Evolutionary conservation across 2,113 vertebrate species (phyloP), one percentile per base, ranked within the genome.

Genomic region (Promerops cafer): DNA sequence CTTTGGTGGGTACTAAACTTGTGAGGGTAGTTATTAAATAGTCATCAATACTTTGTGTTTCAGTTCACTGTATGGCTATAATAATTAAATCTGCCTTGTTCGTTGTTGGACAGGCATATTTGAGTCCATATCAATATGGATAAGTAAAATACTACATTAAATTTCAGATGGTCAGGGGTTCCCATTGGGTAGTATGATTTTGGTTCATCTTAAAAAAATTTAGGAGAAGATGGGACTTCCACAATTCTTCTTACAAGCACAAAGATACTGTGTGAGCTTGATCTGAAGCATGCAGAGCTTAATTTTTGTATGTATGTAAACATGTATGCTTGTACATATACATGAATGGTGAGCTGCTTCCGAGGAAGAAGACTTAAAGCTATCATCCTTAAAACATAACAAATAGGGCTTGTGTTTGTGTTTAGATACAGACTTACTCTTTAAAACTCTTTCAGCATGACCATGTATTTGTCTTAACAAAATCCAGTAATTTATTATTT

Each of bases 271-370:
- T 28, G 8, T 54, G 19, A 79, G 28, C 8, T 44, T 70, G 22
- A 40, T 21, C 8, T 68, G 9, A 79, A 80, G 26, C 13, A 44
- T 14, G 31, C 1, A 49, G 11, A 76, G 28, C 6, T 79, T 54
- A 15, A 17, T 53, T 69, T 78, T 61, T 79, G 2, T 49, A 1
- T 52, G 10, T 35, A 7, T 40, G 8, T 24, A 24, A 42, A 37
- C 2, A 2, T 52, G 22, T 13, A 1, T 26, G 10, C 6, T 63
- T 71, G 26, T 11, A 23, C 2, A 16, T 4, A 8, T 7, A 7
- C 4, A 7, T 19, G 35, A 65, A 37, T 30, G 8, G 17, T 21
- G 16, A 83, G 6, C 19, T 76, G n/a, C 9, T 86, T 75, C 13
- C 57, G 57, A 42, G 23, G 30, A 42, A 70, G 39, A 59, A 3